phyloP scores from a whole-genome alignment of 2,888 invertebrate species.

The Eupithecia vulgata region DNA sequence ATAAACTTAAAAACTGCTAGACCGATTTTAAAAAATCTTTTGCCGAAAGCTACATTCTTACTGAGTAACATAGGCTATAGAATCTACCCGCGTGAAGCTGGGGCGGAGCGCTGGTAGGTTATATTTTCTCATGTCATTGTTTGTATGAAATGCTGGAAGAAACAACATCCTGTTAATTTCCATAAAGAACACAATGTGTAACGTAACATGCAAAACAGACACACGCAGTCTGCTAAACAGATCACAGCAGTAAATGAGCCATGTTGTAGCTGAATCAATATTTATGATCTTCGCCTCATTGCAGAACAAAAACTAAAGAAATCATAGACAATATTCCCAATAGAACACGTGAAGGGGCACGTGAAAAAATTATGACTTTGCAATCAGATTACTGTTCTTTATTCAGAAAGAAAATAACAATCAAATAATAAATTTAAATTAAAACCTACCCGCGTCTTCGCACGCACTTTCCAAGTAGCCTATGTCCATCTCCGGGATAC shows the following conservation, averaged over 20 bases:
- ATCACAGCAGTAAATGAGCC: constrained; percentile 33
- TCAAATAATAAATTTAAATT: too few species aligned
- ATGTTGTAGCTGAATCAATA: constrained; percentile 23
- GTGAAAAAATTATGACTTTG: background rate
- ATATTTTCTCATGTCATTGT: background rate
- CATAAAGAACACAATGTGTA: background rate
- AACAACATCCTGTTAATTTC: background rate
- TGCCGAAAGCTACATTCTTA: too few species aligned
- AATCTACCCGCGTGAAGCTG: too few species aligned
- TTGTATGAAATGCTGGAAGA: background rate
- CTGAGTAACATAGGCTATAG: too few species aligned
- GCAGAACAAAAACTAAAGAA: constrained; percentile 10
- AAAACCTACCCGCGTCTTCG: too few species aligned
- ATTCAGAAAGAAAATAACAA: too few species aligned
- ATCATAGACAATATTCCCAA: constrained; percentile 2
- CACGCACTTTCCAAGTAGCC: too few species aligned
- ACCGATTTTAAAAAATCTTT: too few species aligned
- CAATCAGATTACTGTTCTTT: too few species aligned
- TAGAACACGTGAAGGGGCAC: background rate
- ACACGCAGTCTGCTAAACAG: constrained; percentile 33
- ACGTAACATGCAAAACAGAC: constrained; percentile 13
- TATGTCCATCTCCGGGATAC: too few species aligned
- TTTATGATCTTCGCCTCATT: constrained; percentile 13
- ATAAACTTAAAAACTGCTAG: too few species aligned
- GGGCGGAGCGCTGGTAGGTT: too few species aligned